These are phyloP conservation scores for Cricetomys ansorgei DNA, from an alignment of 2,113 vertebrate genomes.

Conservation along the genomic window DNA sequence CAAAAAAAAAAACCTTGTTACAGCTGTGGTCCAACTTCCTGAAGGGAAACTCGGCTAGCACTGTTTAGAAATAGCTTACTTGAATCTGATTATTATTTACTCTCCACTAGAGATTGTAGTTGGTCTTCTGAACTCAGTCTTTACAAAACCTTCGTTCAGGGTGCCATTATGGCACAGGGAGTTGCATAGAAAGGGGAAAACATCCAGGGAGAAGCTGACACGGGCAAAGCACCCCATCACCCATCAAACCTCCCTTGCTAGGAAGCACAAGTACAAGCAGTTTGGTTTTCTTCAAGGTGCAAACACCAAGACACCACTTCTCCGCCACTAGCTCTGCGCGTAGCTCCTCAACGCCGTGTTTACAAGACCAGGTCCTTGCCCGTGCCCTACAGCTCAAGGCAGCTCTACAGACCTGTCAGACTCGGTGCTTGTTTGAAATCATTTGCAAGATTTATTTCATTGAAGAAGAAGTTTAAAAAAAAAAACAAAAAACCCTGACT, in stretches of 20 bases:
- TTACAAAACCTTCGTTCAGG: fast-evolving
- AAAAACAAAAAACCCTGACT: not conserved
- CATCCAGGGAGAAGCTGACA: not conserved
- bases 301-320: not conserved
- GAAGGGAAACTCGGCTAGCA: not conserved
- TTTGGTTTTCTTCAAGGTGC: not conserved
- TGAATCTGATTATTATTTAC: not conserved
- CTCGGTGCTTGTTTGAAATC: not conserved
- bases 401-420: not conserved
- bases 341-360: not conserved
- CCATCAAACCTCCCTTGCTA: not conserved
- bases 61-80: not conserved
- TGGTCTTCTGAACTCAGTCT: not conserved
- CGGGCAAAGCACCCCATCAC: not conserved
- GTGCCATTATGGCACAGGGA: not conserved
- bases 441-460: not conserved
- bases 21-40: not conserved
- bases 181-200: not conserved
- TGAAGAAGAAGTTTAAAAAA: not conserved
- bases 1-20: not conserved
- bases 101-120: not conserved
- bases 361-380: fast-evolving
- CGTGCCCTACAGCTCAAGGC: not conserved
- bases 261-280: not conserved
- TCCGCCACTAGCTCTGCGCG: not conserved